Percentiles rank a stretch among this genome's conserved stretches.
phyloP scores from a whole-genome alignment of 2,113 vertebrate genomes.

The Amblyornis subalaris region DNA sequence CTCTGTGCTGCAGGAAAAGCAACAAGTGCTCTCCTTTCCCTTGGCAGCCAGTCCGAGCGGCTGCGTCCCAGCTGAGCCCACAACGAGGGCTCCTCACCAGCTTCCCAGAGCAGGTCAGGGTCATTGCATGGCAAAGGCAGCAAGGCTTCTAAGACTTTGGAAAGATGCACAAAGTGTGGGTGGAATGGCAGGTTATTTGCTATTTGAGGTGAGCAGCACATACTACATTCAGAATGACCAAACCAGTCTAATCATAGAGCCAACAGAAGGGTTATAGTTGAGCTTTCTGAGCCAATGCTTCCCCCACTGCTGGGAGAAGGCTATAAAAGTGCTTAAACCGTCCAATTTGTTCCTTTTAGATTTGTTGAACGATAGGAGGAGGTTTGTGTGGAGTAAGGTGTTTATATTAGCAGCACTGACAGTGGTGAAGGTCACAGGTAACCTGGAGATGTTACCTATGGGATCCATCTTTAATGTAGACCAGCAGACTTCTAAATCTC shows the following conservation, averaged over 20 bases:
- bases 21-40: neutral
- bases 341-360: neutral
- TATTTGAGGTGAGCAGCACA: neutral
- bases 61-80: accelerated
- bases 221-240: neutral
- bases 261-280: neutral
- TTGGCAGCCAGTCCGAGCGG: neutral
- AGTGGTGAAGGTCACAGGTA: neutral
- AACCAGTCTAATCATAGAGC: neutral
- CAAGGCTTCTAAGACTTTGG: neutral
- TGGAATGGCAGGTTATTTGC: neutral
- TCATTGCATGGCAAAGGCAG: neutral
- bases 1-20: neutral
- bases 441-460: neutral
- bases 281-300: slow-evolving; percentile 14
- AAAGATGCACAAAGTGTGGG: neutral
- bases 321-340: neutral
- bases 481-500: neutral
- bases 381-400: neutral
- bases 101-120: neutral
- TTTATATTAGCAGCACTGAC: neutral
- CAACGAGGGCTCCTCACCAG: neutral
- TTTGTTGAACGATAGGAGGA: neutral
- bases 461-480: neutral
- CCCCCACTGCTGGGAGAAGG: neutral